Evolutionary conservation across 37 sponge, comb jelly and placozoan genomes (phyloP), one percentile per base, ranked within the genome.

Genomic region (Ephydatia muelleri): DNA sequence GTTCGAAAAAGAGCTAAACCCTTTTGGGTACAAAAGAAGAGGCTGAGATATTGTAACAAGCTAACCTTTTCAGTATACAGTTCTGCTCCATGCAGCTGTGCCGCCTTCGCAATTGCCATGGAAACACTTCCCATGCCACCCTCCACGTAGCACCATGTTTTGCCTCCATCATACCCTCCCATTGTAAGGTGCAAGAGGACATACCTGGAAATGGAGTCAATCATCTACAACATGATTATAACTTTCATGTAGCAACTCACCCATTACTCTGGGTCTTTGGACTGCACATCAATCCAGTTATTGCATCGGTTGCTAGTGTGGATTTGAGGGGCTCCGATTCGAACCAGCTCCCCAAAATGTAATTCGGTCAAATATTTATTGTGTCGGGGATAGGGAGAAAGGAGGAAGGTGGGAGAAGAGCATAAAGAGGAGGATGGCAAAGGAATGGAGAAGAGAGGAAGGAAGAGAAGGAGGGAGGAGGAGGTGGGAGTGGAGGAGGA

Each of bases 261-360:
- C 96, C 88, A 84, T 92, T 96, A 40, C 99, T 96, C 25, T 89
- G 86, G 23, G 83, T 78, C 30, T 78, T 67, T 16, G 99, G 99
- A 64, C 96, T 92, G 33, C 76, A 73, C 91, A 90, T 89, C 0
- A 92, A 93, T 40, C 99, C 99, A 76, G 96, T 96, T 69, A 98
- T 89, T 28, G 96, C 88, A 82, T 98, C 99, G 65, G 94, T 96
- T 37, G 96, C 99, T 37, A 98, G 86, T 11, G 96, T 92, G 47
- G 94, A 91, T 70, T 90, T 87, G 49, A 98, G 82, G 21, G 91
- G 91, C 39, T 98, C 99, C 23, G 92, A 91, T 33, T 96, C 95
- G 86, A 98, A 98, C 99, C 99, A 98, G 68, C 83, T 85, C 57
- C 92, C 86, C 64, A 98, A 73, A 40, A 96, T 80, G 88, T 94